Percentiles rank a stretch among this genome's conserved stretches.
These are phyloP conservation scores for Epinotia nisella DNA, from an alignment of 2,888 invertebrate species.

Conservation along the genomic window DNA sequence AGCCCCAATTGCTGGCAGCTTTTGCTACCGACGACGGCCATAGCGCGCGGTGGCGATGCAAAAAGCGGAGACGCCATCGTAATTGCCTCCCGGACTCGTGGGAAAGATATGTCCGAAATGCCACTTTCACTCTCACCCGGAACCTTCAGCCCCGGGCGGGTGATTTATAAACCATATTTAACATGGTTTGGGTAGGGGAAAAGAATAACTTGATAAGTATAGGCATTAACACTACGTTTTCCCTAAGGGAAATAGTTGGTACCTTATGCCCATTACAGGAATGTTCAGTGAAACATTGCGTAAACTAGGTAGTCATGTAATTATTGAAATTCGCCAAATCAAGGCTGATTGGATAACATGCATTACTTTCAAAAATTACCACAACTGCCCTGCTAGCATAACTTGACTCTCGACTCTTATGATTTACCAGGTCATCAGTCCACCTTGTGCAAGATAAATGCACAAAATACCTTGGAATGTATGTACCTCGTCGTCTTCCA, in stretches of 20 bases:
- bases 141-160: slow-evolving; percentile 23
- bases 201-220: background rate
- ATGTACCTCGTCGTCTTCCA: too few relatives aligned
- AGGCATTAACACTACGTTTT: background rate
- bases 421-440: too few relatives aligned
- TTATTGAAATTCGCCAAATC: too few relatives aligned
- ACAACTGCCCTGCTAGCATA: too few relatives aligned
- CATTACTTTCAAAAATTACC: too few relatives aligned
- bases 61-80: slow-evolving; percentile 67
- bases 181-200: slow-evolving; percentile 1
- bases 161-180: slow-evolving; percentile 35
- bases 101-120: slow-evolving; percentile 80
- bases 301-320: too few relatives aligned
- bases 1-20: too few relatives aligned
- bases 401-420: too few relatives aligned
- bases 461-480: too few relatives aligned
- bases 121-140: slow-evolving; percentile 69
- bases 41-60: slow-evolving; percentile 55
- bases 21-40: slow-evolving; percentile 41
- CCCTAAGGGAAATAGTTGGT: background rate
- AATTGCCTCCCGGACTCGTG: slow-evolving; percentile 73
- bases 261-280: background rate
- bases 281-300: too few relatives aligned
- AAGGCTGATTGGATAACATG: background rate
- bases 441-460: too few relatives aligned